Conservation (phyloP, 1,140 invertebrate species). For the Drosophila nasuta region DNA sequence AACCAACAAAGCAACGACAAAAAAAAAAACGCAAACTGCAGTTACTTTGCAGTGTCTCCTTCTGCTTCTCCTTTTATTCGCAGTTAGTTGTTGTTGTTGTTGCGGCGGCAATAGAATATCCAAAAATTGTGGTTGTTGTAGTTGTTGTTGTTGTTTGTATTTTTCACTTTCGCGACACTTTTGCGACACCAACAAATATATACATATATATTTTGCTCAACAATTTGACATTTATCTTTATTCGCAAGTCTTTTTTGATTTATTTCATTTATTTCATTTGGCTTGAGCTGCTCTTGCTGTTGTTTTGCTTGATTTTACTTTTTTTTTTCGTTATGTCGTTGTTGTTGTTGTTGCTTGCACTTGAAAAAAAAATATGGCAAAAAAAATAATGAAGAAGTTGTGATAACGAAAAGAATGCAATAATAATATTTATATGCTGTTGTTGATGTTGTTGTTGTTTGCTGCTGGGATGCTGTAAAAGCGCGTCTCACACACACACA, state of each 20-base stretch:
- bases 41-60: slow-evolving; percentile 11
- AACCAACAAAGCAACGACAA: neutral
- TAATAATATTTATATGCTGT: slow-evolving; percentile 45
- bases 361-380: slow-evolving; percentile 70
- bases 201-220: slow-evolving; percentile 4
- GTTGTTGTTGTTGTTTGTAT: slow-evolving; percentile 7
- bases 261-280: no score
- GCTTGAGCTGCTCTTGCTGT: neutral
- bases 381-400: slow-evolving; percentile 30
- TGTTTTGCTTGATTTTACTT: slow-evolving; percentile 35
- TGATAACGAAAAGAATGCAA: slow-evolving; percentile 28
- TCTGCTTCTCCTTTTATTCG: neutral
- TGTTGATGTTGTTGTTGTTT: slow-evolving; percentile 19
- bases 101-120: slow-evolving; percentile 10
- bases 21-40: slow-evolving; percentile 9
- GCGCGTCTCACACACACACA: slow-evolving; percentile 19
- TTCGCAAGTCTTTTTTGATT: slow-evolving; percentile 30
- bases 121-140: slow-evolving; percentile 10
- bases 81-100: slow-evolving; percentile 37
- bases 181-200: slow-evolving; percentile 20
- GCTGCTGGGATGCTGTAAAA: slow-evolving; percentile 25
- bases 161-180: slow-evolving; percentile 35
- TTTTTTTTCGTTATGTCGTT: slow-evolving; percentile 19
- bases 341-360: slow-evolving; percentile 52
- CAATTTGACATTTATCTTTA: neutral